Evolutionary conservation across 2,113 vertebrate species (phyloP).

Genomic region (Melanocharis versteri): DNA sequence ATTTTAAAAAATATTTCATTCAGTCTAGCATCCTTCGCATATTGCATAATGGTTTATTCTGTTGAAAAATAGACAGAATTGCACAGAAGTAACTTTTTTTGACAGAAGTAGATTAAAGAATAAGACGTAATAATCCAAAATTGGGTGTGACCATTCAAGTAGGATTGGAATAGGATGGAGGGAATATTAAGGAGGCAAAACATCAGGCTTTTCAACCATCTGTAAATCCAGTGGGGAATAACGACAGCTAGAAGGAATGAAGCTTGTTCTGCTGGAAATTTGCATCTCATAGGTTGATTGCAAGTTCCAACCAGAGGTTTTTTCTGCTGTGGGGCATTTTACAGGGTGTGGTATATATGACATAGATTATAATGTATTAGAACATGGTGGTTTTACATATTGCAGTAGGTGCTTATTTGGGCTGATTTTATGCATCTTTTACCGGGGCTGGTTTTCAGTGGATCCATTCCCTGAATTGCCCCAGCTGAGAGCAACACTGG

Average conservation of each 20-base stretch:
- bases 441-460: not conserved
- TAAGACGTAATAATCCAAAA: slow-evolving; percentile 9
- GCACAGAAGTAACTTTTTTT: not conserved
- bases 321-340: not conserved
- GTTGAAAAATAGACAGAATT: not conserved
- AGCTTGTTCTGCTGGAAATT: not conserved
- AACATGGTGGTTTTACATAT: not conserved
- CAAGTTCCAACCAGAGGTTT: not conserved
- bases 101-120: not conserved
- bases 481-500: not conserved
- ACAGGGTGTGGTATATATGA: not conserved
- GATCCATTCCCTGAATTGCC: not conserved
- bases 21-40: not conserved
- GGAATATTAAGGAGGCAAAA: not conserved
- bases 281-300: not conserved
- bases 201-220: not conserved
- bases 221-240: not conserved
- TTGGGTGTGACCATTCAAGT: not conserved
- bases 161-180: not conserved
- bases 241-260: not conserved
- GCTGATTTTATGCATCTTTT: not conserved
- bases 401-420: not conserved
- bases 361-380: not conserved
- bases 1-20: not conserved
- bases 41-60: not conserved